Conservation (phyloP, 2,797 vertebrate genomes). For the Oryzias sinensis region DNA sequence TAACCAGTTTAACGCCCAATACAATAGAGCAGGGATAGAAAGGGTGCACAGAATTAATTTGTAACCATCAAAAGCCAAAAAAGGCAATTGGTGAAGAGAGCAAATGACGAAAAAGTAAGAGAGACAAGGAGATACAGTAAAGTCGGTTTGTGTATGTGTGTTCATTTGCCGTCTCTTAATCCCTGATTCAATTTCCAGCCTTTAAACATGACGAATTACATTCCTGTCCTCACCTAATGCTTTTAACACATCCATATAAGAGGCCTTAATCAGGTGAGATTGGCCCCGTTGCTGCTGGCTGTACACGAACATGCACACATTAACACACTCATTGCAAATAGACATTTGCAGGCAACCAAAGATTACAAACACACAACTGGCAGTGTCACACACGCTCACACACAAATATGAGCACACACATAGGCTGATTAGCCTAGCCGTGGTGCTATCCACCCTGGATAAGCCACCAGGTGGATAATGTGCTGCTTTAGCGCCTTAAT, state of each 20-base stretch:
- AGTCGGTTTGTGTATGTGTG: constrained; percentile 46
- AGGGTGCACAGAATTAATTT: constrained; percentile 49
- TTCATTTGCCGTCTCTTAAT: constrained; percentile 84
- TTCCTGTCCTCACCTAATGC: constrained; percentile 97
- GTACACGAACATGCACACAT: constrained; percentile 54
- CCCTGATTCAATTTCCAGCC: constrained; percentile 93
- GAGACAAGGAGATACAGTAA: constrained; percentile 26
- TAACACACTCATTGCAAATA: constrained; percentile 20
- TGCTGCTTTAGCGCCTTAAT: constrained; percentile 98
- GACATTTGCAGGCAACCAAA: constrained; percentile 22
- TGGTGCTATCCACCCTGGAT: constrained; percentile 67
- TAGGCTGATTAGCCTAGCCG: constrained; percentile 91
- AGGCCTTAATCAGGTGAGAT: constrained; percentile 96
- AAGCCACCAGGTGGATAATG: constrained; percentile 99
- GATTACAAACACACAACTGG: constrained; percentile 13
- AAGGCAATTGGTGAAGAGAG: constrained; percentile 55
- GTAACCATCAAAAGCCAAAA: constrained; percentile 33
- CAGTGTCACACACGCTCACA: constrained; percentile 15
- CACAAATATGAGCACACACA: constrained; percentile 40
- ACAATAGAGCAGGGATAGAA: constrained; percentile 30
- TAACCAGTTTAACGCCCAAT: constrained; percentile 68
- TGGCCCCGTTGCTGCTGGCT: constrained; percentile 83
- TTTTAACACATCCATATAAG: constrained; percentile 99
- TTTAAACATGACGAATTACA: constrained; percentile 99
- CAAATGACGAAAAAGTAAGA: constrained; percentile 10